These are phyloP conservation scores for human (Homo sapiens) DNA, from an alignment of 2,113 vertebrate genomes.

Conservation along the genomic window DNA sequence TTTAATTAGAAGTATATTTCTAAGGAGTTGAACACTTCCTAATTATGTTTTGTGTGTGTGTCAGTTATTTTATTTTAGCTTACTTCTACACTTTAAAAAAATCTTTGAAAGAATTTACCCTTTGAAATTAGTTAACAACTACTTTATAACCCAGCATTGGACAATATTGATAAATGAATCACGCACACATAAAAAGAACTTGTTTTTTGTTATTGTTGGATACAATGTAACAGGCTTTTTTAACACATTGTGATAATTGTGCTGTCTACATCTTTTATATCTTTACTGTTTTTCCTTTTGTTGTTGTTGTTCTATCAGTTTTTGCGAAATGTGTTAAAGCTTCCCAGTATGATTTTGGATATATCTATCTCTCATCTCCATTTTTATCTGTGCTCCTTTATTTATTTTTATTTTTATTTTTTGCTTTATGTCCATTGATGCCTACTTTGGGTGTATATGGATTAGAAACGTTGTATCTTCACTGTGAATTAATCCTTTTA, in stretches of 20 bases:
- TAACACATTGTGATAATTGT: neutral
- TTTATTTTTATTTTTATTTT: neutral
- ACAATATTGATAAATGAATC: neutral
- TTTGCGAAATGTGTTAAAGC: neutral
- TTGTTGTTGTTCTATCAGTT: neutral
- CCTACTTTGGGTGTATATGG: neutral
- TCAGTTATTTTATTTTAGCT: neutral
- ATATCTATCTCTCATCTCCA: neutral
- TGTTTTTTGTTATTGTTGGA: neutral
- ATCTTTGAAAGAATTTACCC: neutral
- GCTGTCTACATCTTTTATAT: neutral
- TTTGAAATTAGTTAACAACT: neutral
- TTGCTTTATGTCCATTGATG: neutral
- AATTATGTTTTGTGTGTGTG: neutral
- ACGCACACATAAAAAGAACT: neutral
- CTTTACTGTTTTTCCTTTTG: neutral
- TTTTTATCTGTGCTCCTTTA: neutral
- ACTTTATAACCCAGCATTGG: neutral
- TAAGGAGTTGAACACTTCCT: neutral
- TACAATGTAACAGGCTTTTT: neutral
- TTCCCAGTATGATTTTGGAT: neutral
- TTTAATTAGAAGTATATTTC: neutral
- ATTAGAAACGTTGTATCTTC: neutral
- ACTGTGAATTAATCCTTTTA: neutral
- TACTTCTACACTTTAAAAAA: neutral